Percentiles rank a stretch among this genome's conserved stretches.
These are phyloP conservation scores for Pheosia gnoma DNA, from an alignment of 2,888 invertebrate genomes.

Conservation along the genomic window DNA sequence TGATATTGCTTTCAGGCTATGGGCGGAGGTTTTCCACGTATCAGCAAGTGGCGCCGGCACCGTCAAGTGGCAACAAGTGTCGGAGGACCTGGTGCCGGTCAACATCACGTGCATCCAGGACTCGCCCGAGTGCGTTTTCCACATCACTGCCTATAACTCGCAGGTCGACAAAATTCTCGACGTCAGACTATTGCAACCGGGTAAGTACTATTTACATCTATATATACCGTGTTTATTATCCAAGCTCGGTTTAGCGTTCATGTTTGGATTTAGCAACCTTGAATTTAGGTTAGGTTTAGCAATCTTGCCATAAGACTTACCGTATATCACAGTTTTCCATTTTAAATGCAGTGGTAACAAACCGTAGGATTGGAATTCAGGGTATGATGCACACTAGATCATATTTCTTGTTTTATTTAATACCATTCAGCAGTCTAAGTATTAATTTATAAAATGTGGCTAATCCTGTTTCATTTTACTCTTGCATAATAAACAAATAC, in stretches of 20 bases:
- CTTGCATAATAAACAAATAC: neutral
- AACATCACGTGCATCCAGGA: slow-evolving; percentile 99
- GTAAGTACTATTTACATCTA: slow-evolving; percentile 71
- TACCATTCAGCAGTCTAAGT: too few species aligned
- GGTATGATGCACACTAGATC: too few species aligned
- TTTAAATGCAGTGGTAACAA: too few species aligned
- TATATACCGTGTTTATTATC: too few species aligned
- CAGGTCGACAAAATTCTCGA: slow-evolving; percentile 99
- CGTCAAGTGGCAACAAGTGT: slow-evolving; percentile 98
- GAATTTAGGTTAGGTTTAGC: too few species aligned
- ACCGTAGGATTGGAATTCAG: too few species aligned
- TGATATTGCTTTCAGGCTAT: slow-evolving; percentile 87
- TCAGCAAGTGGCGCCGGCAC: slow-evolving; percentile 96
- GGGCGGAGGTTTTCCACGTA: slow-evolving; percentile 99
- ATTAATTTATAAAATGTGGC: too few species aligned
- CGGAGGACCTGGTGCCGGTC: slow-evolving; percentile 98
- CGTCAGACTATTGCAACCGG: slow-evolving; percentile 97
- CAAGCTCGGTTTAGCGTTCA: too few species aligned
- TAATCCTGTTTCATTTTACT: neutral
- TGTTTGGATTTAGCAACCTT: too few species aligned
- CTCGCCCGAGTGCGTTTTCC: slow-evolving; percentile 98
- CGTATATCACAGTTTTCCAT: too few species aligned
- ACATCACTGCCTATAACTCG: slow-evolving; percentile 99
- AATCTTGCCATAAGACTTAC: too few species aligned
- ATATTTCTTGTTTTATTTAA: too few species aligned